A percentile compares a stretch with the other conserved stretches of the same genome.
phyloP scores from a whole-genome alignment of 1,140 invertebrate species.

The Teleopsis dalmanni region DNA sequence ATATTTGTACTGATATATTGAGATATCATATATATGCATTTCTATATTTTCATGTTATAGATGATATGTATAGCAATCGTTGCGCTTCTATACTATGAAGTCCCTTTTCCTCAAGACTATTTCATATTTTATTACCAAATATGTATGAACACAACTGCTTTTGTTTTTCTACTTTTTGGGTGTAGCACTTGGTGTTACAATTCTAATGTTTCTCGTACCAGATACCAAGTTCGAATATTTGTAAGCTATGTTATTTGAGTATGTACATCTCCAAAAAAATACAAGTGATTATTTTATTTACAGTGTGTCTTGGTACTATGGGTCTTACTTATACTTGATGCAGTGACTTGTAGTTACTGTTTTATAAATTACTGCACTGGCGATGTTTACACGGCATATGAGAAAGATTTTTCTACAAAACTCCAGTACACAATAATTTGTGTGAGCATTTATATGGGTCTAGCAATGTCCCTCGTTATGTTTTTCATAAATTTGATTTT shows the following conservation, averaged over 20 bases:
- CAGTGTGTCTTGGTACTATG: conserved; percentile 2
- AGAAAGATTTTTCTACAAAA: background rate
- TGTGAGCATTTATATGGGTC: background rate
- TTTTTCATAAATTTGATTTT: conserved; percentile 4
- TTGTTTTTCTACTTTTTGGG: conserved; percentile 2
- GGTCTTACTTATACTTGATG: background rate
- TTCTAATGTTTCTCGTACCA: background rate
- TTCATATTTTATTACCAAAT: background rate
- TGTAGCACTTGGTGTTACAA: conserved; percentile 3
- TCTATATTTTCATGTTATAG: background rate
- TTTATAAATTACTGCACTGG: background rate
- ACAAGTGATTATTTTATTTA: background rate
- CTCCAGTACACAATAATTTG: background rate
- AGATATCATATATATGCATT: no score
- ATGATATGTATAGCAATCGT: background rate
- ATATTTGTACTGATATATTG: no score
- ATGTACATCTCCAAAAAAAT: background rate
- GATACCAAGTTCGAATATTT: conserved; percentile 2
- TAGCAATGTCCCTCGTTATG: background rate
- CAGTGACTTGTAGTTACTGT: background rate
- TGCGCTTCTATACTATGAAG: background rate
- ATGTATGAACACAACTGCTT: background rate
- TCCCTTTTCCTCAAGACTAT: background rate
- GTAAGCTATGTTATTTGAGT: background rate
- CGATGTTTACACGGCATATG: background rate